Conservation (phyloP, 37 sponge, comb jelly and placozoan species). For the Halichondria panicea region DNA sequence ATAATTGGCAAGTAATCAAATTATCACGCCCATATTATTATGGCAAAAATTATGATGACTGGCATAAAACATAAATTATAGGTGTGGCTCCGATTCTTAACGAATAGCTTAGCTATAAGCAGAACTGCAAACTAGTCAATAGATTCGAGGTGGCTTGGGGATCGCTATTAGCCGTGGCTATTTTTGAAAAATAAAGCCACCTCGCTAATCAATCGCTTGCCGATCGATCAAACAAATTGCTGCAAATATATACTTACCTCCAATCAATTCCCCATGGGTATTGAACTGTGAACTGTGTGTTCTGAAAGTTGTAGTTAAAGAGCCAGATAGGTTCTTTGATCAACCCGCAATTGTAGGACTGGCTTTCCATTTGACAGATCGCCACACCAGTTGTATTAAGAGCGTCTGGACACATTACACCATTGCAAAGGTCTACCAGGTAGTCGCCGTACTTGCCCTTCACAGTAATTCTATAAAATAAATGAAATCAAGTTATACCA, state of each 20-base stretch:
- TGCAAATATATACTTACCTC: slow-evolving; percentile 9
- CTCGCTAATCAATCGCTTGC: too few species aligned
- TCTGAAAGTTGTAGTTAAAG: background rate
- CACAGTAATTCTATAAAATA: slow-evolving; percentile 15
- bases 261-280: slow-evolving; percentile 49
- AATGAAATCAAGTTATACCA: background rate
- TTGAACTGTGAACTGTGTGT: slow-evolving; percentile 12
- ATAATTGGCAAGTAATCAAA: background rate
- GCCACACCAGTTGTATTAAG: background rate
- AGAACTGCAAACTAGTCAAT: too few species aligned
- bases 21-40: too few species aligned
- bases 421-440: slow-evolving; percentile 32
- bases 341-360: slow-evolving; percentile 36
- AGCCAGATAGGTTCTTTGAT: slow-evolving; percentile 10
- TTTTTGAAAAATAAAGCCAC: too few species aligned
- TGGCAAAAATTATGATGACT: too few species aligned
- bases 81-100: too few species aligned
- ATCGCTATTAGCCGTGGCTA: too few species aligned
- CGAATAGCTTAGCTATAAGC: too few species aligned
- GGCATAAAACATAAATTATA: too few species aligned
- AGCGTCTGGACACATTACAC: slow-evolving; percentile 1
- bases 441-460: slow-evolving; percentile 16
- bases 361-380: slow-evolving; percentile 44
- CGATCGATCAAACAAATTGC: background rate
- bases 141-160: too few species aligned